A percentile compares a stretch with the other conserved stretches of the same genome.
Evolutionary conservation across 2,113 vertebrate species (phyloP).

Genomic region (Zosterops pallidus): DNA sequence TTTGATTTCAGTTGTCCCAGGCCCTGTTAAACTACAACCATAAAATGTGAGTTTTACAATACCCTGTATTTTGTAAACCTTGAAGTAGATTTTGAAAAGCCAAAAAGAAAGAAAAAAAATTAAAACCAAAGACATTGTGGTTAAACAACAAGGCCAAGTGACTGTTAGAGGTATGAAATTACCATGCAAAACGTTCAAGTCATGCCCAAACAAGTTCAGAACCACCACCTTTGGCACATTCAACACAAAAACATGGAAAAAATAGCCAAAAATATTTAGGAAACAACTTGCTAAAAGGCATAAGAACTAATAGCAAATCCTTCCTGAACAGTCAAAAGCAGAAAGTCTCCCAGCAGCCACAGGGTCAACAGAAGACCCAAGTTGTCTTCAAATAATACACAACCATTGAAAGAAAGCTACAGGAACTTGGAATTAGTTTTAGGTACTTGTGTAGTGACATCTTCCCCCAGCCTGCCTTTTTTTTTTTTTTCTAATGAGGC

Average conservation of each 20-base stretch:
- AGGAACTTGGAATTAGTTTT: not conserved
- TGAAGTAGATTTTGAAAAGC: constrained; percentile 14
- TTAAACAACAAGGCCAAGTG: constrained; percentile 6
- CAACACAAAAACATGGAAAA: not conserved
- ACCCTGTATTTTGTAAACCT: constrained; percentile 18
- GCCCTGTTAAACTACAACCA: not conserved
- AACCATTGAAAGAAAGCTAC: not conserved
- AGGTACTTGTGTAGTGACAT: not conserved
- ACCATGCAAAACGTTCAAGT: not conserved
- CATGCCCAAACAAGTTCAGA: constrained; percentile 22
- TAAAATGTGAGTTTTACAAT: not conserved
- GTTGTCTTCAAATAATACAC: not conserved
- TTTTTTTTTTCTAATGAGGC: not conserved
- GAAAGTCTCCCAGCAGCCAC: not conserved
- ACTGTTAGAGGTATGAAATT: constrained; percentile 20
- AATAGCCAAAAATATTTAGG: not conserved
- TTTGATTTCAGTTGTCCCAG: not conserved
- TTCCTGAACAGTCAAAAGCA: not conserved
- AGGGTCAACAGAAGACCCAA: not conserved
- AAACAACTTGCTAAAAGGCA: not conserved
- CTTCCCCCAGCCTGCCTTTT: not conserved
- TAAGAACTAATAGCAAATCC: not conserved
- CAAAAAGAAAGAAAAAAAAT: not conserved
- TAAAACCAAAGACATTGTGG: not conserved
- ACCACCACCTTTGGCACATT: not conserved